These are phyloP conservation scores for Siniperca undulata DNA, from an alignment of 2,797 vertebrate genomes.

Conservation along the genomic window DNA sequence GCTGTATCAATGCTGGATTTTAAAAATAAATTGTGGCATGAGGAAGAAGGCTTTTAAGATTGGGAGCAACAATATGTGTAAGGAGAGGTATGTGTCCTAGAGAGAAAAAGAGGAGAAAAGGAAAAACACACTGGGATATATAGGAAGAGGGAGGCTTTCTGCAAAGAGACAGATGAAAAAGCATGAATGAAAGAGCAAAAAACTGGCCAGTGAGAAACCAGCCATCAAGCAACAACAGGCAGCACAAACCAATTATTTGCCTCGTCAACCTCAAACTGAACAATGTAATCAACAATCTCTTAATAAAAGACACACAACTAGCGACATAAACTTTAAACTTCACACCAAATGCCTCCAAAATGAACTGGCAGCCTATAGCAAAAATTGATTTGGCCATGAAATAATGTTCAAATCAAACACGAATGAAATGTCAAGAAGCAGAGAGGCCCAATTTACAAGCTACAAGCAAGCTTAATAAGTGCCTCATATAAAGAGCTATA, in stretches of 20 bases:
- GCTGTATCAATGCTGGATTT: not conserved
- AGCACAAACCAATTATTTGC: conserved; percentile 1
- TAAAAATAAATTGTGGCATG: not conserved
- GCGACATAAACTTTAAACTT: not conserved
- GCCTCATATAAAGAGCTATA: conserved; percentile 15
- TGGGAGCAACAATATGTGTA: not conserved
- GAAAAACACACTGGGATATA: not conserved
- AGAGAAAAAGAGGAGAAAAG: conserved; percentile 7
- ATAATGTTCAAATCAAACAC: conserved; percentile 7
- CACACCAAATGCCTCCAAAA: not conserved
- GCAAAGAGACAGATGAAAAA: conserved; percentile 5
- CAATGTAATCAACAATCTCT: not conserved
- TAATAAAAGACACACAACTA: not conserved
- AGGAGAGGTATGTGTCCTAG: not conserved
- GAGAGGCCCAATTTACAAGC: not conserved
- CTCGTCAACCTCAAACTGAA: not conserved
- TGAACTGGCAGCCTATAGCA: not conserved
- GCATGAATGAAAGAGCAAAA: not conserved
- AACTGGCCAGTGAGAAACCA: not conserved
- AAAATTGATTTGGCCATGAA: not conserved
- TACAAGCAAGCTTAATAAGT: conserved; percentile 30
- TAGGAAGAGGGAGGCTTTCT: not conserved
- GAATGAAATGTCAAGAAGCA: conserved; percentile 12
- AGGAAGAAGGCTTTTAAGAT: not conserved
- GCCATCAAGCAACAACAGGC: not conserved